Evolutionary conservation across 2,113 vertebrate species (phyloP).

Genomic region (Passer domesticus): DNA sequence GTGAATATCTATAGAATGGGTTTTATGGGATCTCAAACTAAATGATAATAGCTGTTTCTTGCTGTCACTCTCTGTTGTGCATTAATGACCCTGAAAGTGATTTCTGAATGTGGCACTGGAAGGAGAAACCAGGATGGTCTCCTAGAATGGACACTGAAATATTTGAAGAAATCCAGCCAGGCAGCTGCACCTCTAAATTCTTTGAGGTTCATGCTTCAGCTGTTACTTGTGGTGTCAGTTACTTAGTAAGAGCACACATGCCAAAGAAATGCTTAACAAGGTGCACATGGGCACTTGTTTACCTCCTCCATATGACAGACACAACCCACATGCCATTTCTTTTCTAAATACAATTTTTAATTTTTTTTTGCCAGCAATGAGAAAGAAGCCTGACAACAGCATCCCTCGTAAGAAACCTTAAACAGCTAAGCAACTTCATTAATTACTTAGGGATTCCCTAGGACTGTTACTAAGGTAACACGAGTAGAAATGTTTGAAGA

Average conservation of each 20-base stretch:
- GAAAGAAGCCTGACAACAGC: not conserved
- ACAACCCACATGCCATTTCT: not conserved
- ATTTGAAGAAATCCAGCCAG: not conserved
- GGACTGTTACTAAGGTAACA: conserved; percentile 47
- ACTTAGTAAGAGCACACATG: not conserved
- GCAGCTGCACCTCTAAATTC: not conserved
- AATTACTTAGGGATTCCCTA: conserved; percentile 46
- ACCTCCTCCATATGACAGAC: not conserved
- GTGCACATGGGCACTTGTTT: not conserved
- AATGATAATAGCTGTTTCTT: not conserved
- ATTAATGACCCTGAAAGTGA: not conserved
- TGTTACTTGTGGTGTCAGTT: not conserved
- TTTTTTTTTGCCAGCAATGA: conserved; percentile 1
- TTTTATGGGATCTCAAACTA: not conserved
- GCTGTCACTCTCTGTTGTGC: not conserved
- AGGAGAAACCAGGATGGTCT: not conserved
- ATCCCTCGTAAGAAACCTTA: not conserved
- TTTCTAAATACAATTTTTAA: not conserved
- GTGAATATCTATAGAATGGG: not conserved
- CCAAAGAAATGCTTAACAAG: not conserved
- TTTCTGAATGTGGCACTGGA: not conserved
- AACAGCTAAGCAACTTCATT: conserved; percentile 26
- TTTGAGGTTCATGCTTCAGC: no score
- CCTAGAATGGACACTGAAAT: not conserved
- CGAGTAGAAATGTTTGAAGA: not conserved